Evolutionary conservation across 2,888 invertebrate genomes (phyloP).

Genomic region (Papilio protenor): DNA sequence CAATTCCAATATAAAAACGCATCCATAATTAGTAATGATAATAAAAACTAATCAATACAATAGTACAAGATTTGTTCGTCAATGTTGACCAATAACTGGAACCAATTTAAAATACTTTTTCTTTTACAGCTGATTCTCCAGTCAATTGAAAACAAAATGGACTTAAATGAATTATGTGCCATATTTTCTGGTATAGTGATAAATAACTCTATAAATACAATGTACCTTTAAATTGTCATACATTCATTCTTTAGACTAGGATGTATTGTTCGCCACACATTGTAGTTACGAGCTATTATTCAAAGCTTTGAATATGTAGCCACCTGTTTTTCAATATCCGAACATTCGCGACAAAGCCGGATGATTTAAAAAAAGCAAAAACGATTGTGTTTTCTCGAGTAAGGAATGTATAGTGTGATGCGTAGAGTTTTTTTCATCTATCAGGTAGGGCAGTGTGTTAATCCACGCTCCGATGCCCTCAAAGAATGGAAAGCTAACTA

Average conservation of each 20-base stretch:
- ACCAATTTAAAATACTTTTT: neutral
- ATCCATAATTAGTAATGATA: neutral
- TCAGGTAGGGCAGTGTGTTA: constrained; percentile 28
- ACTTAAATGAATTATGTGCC: neutral
- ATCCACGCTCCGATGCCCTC: constrained; percentile 4
- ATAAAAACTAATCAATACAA: neutral
- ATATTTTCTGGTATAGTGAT: neutral
- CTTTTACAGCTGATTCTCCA: neutral
- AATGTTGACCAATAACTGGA: neutral
- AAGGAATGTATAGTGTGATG: neutral
- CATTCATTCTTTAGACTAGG: neutral
- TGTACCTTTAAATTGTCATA: constrained; percentile 7
- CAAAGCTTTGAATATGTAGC: constrained; percentile 15
- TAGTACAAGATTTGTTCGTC: neutral
- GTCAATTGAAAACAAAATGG: neutral
- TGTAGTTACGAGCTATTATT: constrained; percentile 9
- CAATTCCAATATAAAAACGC: neutral
- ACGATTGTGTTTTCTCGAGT: neutral
- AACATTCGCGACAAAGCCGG: constrained; percentile 1
- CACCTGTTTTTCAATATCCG: constrained; percentile 16
- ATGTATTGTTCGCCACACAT: neutral
- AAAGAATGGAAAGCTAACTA: constrained; percentile 12
- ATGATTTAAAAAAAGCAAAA: constrained; percentile 1
- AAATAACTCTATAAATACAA: constrained; percentile 4
- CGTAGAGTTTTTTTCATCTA: neutral